Evolutionary conservation across 1,140 invertebrate genomes (phyloP), one percentile per base, ranked within the genome.

Genomic region (Cheumatopsyche charites): DNA sequence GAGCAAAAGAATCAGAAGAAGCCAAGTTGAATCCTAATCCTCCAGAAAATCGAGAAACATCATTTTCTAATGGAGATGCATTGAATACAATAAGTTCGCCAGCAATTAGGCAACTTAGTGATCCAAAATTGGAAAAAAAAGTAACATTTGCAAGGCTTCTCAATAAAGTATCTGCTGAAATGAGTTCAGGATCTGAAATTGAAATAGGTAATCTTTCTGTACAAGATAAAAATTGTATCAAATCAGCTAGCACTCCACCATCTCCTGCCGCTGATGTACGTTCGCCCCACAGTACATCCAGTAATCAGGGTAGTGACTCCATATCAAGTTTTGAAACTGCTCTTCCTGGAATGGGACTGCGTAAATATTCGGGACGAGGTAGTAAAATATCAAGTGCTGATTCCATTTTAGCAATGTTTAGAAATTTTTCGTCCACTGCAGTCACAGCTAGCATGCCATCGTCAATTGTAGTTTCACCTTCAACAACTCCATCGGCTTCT

Each of bases 371-470:
- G 1, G 74, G 74, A 0, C 26, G 83, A 77, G 79, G 79, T 36
- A 80, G 81, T 78, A 86, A 91, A 83, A 86, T 85, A 75, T 86
- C 89, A 4, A 90, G 89, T 75, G 90, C 90, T 9, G 91, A 92
- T 80, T 91, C 90, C 1, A 90, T 92, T 67, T 79, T 91, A 55
- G 89, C 90, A 1, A 90, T 92, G 88, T 91, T 92, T 76, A 82
- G 88, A 26, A 90, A 88, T 77, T 89, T 90, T 75, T 86, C 87
- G 55, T 86, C 86, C 17, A 86, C 85, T 49, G 83, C 85, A 13
- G 83, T 84, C 4, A 83, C 85, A 9, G 80, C 80, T 17, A 86
- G 85, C 43, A 76, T 85, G 49, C 83, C 86, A 0, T 83, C 87
- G 11, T 87, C 88, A 1, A 81, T 85, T 42, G 84, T 84, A 43